phyloP scores from a whole-genome alignment of 2,113 vertebrate genomes.

The Channa argus region DNA sequence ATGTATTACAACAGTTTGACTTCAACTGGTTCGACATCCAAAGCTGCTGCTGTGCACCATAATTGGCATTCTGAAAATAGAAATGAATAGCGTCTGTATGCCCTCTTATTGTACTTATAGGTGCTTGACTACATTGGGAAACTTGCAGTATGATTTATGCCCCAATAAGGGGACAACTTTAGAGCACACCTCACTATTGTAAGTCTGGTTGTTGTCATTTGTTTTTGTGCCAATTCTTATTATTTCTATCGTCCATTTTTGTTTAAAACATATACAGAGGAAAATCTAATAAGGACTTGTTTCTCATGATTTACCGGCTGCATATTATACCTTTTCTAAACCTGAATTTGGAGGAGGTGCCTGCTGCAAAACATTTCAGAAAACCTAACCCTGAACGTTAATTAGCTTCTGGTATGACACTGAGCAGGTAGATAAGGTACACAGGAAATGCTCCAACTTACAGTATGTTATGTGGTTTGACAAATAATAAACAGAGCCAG shows the following conservation, averaged over 20 bases:
- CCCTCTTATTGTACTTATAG: conserved; percentile 49
- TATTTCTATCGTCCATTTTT: conserved; percentile 16
- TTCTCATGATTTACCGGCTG: conserved; percentile 22
- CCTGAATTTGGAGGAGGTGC: conserved; percentile 18
- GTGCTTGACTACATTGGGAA: conserved; percentile 35
- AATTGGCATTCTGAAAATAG: conserved; percentile 76
- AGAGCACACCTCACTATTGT: conserved; percentile 14
- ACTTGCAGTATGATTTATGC: conserved; percentile 46
- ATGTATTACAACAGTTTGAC: conserved; percentile 78
- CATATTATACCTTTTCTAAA: conserved; percentile 21
- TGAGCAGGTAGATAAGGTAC: conserved; percentile 38
- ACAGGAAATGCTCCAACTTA: conserved; percentile 47
- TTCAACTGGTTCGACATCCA: conserved; percentile 71
- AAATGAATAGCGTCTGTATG: conserved; percentile 64
- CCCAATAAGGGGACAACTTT: conserved; percentile 24
- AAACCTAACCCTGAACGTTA: conserved; percentile 35
- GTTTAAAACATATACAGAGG: conserved; percentile 18
- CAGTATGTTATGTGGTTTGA: conserved; percentile 29
- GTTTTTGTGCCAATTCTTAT: conserved; percentile 30
- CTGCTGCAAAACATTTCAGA: conserved; percentile 21
- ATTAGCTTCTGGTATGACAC: conserved; percentile 62
- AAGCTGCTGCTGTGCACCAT: conserved; percentile 70
- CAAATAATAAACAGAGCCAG: background rate
- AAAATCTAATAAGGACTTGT: conserved; percentile 16
- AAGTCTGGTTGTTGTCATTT: conserved; percentile 31